A percentile compares a stretch with the other conserved stretches of the same genome.
These are phyloP conservation scores for Solea senegalensis DNA, from an alignment of 2,113 vertebrate genomes.

Conservation along the genomic window DNA sequence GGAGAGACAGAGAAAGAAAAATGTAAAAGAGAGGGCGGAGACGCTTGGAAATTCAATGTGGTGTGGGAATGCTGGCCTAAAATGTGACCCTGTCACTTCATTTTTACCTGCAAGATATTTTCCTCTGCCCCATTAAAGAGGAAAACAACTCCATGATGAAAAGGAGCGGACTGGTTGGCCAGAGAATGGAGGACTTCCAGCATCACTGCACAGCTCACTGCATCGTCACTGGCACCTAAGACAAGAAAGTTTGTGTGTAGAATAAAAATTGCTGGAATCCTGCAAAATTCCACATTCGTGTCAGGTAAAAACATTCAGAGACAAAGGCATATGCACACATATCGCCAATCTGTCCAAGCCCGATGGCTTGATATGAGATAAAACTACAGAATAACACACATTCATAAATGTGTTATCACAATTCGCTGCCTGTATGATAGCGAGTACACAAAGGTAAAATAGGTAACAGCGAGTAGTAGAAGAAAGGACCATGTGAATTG, in stretches of 20 bases:
- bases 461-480: neutral
- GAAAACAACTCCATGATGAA: conserved; percentile 92
- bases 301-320: too few species aligned
- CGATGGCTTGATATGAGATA: neutral
- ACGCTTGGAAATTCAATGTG: neutral
- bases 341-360: too few species aligned
- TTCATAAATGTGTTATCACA: too few species aligned
- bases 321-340: too few species aligned
- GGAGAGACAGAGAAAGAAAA: conserved; percentile 45
- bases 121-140: conserved; percentile 99
- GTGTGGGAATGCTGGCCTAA: neutral
- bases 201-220: conserved; percentile 97
- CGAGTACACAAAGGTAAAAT: conserved; percentile 10
- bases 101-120: conserved; percentile 91
- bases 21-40: neutral
- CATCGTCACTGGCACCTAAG: conserved; percentile 95
- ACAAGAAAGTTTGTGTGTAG: conserved; percentile 12
- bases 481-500: conserved; percentile 26
- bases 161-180: conserved; percentile 84
- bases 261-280: conserved; percentile 5
- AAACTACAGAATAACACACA: neutral
- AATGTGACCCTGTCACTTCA: neutral
- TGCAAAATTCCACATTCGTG: neutral
- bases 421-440: neutral
- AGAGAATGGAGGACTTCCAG: conserved; percentile 92